Evolutionary conservation across 2,888 invertebrate genomes (phyloP), one percentile per base, ranked within the genome.

Genomic region (Trissolcus brochymenae): DNA sequence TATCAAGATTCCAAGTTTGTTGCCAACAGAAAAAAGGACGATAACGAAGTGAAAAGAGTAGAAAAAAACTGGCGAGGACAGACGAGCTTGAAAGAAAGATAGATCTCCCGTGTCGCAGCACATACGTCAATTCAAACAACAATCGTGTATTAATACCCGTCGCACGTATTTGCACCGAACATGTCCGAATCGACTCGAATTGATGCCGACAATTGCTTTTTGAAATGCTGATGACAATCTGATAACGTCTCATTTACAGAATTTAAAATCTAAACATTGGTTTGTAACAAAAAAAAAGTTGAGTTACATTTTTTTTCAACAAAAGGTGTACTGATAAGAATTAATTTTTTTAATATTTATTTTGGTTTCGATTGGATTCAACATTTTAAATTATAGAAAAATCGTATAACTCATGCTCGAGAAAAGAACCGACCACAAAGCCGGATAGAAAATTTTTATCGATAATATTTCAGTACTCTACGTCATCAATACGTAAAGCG

Each of bases 81-180:
- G 29, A 29, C 29, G 29, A 41, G 50, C 51, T 50, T 35, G n/a
- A 14, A 73, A 73, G 55, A 66, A 66, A 61, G 65, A 66, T 66
- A n/a, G n/a, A n/a, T n/a, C 60, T 61, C n/a, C 3, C 49, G 49
- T 65, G 65, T 64, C 64, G 65, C 72, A 51, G 21, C 54, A 66
- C 60, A 61, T 61, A 66, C 51, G 61, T 66, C 61, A 61, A 40
- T 40, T 56, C 54, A 43, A 73, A 73, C 73, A 66, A 66, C 66
- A 61, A 61, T 66, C 54, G 55, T 7, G 59, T 73, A 66, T 73
- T 61, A 61, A 66, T 73, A 73, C 29, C 43, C 61, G 50, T 49
- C 25, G 35, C 73, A 66, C 66, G 73, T 73, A 66, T 29, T 41
- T 16, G 29, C 60, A 16, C 16, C 41, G 41, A 55, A 50, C 51